phyloP scores from a whole-genome alignment of 2,888 invertebrate genomes.

The Drosophila neonasuta region DNA sequence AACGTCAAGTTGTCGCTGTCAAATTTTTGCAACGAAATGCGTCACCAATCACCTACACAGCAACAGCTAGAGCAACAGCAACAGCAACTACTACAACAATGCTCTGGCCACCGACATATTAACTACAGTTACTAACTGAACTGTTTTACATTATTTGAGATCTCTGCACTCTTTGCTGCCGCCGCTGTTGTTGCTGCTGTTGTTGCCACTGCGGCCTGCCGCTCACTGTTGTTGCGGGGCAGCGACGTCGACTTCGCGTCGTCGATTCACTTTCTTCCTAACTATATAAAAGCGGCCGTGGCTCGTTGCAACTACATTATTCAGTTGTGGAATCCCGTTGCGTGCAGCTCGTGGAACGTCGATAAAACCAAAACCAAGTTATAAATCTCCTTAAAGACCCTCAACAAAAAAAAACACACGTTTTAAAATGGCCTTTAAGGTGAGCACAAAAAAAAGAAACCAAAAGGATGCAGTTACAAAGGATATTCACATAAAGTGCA shows the following conservation, averaged over 20 bases:
- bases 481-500: slow-evolving; percentile 50
- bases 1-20: slow-evolving; percentile 48
- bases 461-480: slow-evolving; percentile 45
- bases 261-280: slow-evolving; percentile 82
- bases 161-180: slow-evolving; percentile 31
- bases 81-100: slow-evolving; percentile 38
- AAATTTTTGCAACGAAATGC: slow-evolving; percentile 49
- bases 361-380: slow-evolving; percentile 42
- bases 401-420: slow-evolving; percentile 15
- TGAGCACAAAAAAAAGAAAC: slow-evolving; percentile 63
- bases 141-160: slow-evolving; percentile 59
- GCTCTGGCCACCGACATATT: slow-evolving; percentile 18
- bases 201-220: slow-evolving; percentile 15
- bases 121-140: slow-evolving; percentile 53
- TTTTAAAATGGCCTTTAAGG: slow-evolving; percentile 79
- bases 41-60: slow-evolving; percentile 50
- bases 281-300: slow-evolving; percentile 82
- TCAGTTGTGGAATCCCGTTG: slow-evolving; percentile 82
- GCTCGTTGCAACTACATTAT: slow-evolving; percentile 81
- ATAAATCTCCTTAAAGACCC: slow-evolving; percentile 63
- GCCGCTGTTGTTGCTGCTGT: slow-evolving; percentile 19
- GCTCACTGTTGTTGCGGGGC: slow-evolving; percentile 19
- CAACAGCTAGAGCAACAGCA: slow-evolving; percentile 1
- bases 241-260: slow-evolving; percentile 35
- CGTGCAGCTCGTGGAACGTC: slow-evolving; percentile 78